Base-by-base conservation (phyloP, 2,888 invertebrate species). In the Leptothorax acervorum region DNA sequence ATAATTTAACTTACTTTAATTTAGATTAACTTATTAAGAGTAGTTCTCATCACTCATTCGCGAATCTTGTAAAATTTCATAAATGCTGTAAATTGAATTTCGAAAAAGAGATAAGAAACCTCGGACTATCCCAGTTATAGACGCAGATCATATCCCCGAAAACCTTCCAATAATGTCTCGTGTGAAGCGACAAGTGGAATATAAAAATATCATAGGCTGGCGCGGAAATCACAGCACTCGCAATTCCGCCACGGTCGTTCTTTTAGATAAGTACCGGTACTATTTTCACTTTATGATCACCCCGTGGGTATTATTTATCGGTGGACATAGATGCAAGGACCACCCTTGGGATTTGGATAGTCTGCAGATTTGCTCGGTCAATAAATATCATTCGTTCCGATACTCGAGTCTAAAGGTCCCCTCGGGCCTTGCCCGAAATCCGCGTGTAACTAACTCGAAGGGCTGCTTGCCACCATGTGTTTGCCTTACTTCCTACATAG, bases 351-450 rank as follows among this genome's bases (percentile, higher is more conserved):
- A 94, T 93, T 93, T 90, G 90, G 91, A 92, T 91, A 92, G 92
- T 92, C 92, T 93, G 91, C 92, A 88, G 92, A 93, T 95, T 94
- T 93, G 91, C 92, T 91, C 93, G 94, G 92, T 93, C 95, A 90
- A 95, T 95, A 95, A 95, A 95, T 95, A 94, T 94, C 93, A 95
- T 95, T 95, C 94, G 94, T 95, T 95, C 94, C 94, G 94, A 94
- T 94, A 94, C 94, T 95, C 93, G 94, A 92, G 91, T 90, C 87
- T 85, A 88, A 90, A 90, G 91, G 88, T 88, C 88, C 91, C 88
- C 82, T 78, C 84, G 85, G 90, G 89, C 87, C 83, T 57, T 83
- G 75, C 79, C 74, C 84, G 70, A 85, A 75, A 83, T 86, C 86
- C 83, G 89, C 88, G 88, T 91, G 90, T 92, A 92, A 92, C 92